Percentiles rank a stretch among this genome's conserved stretches.
phyloP scores from a whole-genome alignment of 2,113 vertebrate species.

The Sinocyclocheilus rhinocerous region DNA sequence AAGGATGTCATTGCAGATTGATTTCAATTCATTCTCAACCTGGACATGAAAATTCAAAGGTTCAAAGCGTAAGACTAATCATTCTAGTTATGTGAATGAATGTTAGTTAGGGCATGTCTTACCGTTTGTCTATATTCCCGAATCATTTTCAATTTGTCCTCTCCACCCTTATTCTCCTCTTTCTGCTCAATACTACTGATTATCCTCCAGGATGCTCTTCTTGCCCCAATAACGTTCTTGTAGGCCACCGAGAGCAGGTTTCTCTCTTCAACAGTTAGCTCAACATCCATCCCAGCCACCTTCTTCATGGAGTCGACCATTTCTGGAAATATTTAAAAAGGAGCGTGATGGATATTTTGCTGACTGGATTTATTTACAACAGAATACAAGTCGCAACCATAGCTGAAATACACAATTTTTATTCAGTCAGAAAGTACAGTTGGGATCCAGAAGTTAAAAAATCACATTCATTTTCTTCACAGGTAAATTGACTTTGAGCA shows the following conservation, averaged over 20 bases:
- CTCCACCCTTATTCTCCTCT: constrained; percentile 94
- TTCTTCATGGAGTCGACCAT: constrained; percentile 99
- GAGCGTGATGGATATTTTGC: background rate
- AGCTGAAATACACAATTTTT: too few relatives aligned
- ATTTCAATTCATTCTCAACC: constrained; percentile 96
- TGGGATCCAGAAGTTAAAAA: background rate
- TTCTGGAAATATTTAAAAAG: constrained; percentile 74
- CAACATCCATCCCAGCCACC: constrained; percentile 93
- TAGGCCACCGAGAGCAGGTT: constrained; percentile 98
- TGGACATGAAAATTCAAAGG: constrained; percentile 59
- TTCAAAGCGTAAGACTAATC: background rate
- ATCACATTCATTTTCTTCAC: background rate
- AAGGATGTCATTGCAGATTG: constrained; percentile 97
- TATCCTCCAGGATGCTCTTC: constrained; percentile 99
- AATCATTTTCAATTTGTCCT: constrained; percentile 98
- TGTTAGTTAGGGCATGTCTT: constrained; percentile 46
- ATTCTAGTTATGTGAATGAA: background rate
- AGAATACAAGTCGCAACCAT: background rate
- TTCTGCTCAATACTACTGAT: constrained; percentile 99
- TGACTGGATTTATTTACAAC: background rate
- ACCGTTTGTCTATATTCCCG: constrained; percentile 98
- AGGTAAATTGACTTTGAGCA: too few relatives aligned
- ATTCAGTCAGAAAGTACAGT: background rate
- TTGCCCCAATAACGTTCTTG: constrained; percentile 98
- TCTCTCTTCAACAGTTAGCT: constrained; percentile 96